Base-by-base conservation (phyloP, 2,888 invertebrate species). In the Euzetes globulus region DNA sequence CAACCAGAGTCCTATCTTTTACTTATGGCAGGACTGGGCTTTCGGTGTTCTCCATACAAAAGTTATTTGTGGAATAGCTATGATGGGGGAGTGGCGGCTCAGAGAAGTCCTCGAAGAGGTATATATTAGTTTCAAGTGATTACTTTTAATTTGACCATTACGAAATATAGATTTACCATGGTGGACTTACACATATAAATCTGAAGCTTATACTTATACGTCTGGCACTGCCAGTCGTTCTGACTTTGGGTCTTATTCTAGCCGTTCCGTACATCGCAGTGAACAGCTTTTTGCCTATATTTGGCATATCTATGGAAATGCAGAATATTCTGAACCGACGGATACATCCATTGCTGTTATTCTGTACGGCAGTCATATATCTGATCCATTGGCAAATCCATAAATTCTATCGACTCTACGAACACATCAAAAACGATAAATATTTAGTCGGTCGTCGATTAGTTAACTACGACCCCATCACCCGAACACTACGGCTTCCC, bases 341-440 rank as follows among this genome's bases (percentile, higher is more conserved):
- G 79, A 88, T 95, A 13, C 98, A 97, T 85, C 97, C 97, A 37
- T 90, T 91, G 80, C 86, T 95, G 78, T 85, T 97, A 80, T 85
- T 93, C 70, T 85, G 90, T 33, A 87, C 87, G 71, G 83, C 90
- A 73, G 84, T 90, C 72, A 84, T 88, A 72, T 87, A 88, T 71
- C 87, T 94, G 78, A 85, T 92, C 74, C 87, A 87, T 77, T 90
- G 95, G 81, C 93, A 98, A 87, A 89, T 95, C 75, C 88, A 91
- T 74, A 97, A 98, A 82, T 94, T 99, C 85, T 89, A 89, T 80
- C 91, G 93, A 81, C 85, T 99, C 22, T 97, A 97, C 83, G 94
- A 97, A 82, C 96, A 96, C 84, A 99, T 99, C 81, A 96, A 97
- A 85, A 98, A 99, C 84, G 98, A 98, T 85, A 98, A 97, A 85